Conservation (phyloP, 2,113 vertebrate genomes). For the Etheostoma spectabile region DNA sequence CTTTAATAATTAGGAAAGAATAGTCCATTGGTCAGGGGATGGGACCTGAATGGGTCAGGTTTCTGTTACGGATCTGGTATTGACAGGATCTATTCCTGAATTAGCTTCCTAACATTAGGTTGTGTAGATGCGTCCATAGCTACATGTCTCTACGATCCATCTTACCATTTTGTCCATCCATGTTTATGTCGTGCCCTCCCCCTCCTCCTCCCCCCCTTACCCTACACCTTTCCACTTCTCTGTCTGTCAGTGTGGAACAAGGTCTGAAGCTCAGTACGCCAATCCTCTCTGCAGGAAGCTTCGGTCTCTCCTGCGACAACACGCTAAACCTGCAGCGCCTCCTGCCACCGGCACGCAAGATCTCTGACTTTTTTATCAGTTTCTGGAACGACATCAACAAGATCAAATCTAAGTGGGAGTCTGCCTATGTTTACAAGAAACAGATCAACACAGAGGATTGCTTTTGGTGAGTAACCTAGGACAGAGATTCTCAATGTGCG, state of each 20-base stretch:
- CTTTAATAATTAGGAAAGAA: no score
- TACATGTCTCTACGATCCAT: background rate
- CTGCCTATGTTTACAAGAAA: slow-evolving; percentile 90
- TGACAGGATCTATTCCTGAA: background rate
- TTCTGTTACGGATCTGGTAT: no score
- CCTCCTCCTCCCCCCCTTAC: no score
- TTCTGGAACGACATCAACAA: slow-evolving; percentile 81
- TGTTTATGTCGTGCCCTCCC: no score
- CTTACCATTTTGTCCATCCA: no score
- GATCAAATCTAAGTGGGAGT: slow-evolving; percentile 88
- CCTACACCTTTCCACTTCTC: no score
- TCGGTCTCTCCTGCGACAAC: slow-evolving; percentile 92
- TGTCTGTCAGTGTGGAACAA: slow-evolving; percentile 80
- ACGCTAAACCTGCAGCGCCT: slow-evolving; percentile 89
- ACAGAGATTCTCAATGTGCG: no score
- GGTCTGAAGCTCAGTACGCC: slow-evolving; percentile 83
- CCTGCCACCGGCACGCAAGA: slow-evolving; percentile 92
- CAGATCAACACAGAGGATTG: slow-evolving; percentile 85
- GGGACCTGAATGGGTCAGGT: no score
- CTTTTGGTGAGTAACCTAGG: slow-evolving; percentile 86
- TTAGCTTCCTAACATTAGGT: no score
- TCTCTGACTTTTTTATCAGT: slow-evolving; percentile 86
- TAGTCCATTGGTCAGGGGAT: no score
- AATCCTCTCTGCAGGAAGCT: slow-evolving; percentile 95
- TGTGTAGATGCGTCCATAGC: background rate